A percentile compares a stretch with the other conserved stretches of the same genome.
Evolutionary conservation across 2,888 invertebrate genomes (phyloP).

Genomic region (Amiota mariae): DNA sequence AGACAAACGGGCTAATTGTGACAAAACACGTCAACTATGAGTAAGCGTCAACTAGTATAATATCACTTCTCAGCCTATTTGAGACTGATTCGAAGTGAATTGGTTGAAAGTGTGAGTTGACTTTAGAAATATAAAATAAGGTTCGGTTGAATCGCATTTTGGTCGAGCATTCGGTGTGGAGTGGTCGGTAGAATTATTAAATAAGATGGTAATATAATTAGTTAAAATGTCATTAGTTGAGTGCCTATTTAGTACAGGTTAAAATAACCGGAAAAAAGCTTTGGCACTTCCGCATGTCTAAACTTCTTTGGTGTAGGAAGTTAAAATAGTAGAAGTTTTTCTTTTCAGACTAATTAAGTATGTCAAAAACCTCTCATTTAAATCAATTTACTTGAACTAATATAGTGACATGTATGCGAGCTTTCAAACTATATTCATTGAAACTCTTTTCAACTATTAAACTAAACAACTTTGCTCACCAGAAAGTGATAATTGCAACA

Average conservation of each 20-base stretch:
- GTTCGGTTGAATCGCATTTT: slow-evolving; percentile 33
- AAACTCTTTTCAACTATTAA: too few species aligned
- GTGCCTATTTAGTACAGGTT: slow-evolving; percentile 50
- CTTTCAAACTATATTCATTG: too few species aligned
- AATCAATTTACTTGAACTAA: too few species aligned
- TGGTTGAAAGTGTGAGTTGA: slow-evolving; percentile 36
- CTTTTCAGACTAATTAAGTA: too few species aligned
- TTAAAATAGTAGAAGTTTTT: too few species aligned
- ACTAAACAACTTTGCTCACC: too few species aligned
- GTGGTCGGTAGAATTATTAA: slow-evolving; percentile 1
- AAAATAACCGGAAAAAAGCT: slow-evolving; percentile 50
- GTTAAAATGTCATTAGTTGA: slow-evolving; percentile 54
- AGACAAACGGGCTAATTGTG: slow-evolving; percentile 51
- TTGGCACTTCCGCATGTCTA: slow-evolving; percentile 39
- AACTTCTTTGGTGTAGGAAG: too few species aligned
- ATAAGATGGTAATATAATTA: slow-evolving; percentile 54
- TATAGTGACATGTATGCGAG: too few species aligned
- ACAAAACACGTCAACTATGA: slow-evolving; percentile 56
- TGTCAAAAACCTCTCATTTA: too few species aligned
- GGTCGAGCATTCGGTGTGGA: neutral
- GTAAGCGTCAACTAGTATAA: slow-evolving; percentile 35
- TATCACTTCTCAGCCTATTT: slow-evolving; percentile 25
- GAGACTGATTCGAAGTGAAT: neutral
- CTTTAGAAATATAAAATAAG: slow-evolving; percentile 8
- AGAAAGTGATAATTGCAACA: slow-evolving; percentile 46